phyloP scores from a whole-genome alignment of 1,140 invertebrate genomes.

The Zaprionus ornatus region DNA sequence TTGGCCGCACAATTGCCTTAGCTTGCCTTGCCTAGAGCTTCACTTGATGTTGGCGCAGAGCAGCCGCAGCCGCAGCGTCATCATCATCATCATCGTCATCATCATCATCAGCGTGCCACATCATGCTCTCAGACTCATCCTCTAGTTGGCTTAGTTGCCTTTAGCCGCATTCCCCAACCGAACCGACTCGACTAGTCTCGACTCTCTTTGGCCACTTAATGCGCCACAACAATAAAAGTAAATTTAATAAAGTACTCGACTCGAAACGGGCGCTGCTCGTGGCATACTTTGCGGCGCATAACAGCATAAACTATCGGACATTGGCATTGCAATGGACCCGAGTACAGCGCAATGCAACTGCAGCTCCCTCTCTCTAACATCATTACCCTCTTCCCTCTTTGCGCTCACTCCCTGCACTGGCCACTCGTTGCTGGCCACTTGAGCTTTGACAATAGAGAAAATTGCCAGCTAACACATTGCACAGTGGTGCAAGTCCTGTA shows the following conservation, averaged over 20 bases:
- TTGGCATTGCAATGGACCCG: constrained; percentile 33
- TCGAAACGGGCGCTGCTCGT: constrained; percentile 55
- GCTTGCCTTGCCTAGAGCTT: constrained; percentile 2
- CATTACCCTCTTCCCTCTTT: not conserved
- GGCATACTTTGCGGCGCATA: constrained; percentile 76
- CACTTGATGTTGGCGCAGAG: too few species aligned
- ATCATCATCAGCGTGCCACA: constrained; percentile 24
- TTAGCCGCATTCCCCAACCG: constrained; percentile 38
- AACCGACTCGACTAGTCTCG: constrained; percentile 32
- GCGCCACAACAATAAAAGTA: constrained; percentile 78
- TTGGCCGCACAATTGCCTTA: constrained; percentile 67
- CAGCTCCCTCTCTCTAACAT: not conserved
- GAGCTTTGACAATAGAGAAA: constrained; percentile 74
- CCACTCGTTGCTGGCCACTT: constrained; percentile 50
- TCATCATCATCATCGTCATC: constrained; percentile 57
- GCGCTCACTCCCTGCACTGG: not conserved
- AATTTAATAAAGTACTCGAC: constrained; percentile 79
- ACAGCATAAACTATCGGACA: constrained; percentile 67
- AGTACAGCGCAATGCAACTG: constrained; percentile 18
- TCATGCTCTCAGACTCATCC: constrained; percentile 9
- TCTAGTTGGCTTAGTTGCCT: constrained; percentile 50
- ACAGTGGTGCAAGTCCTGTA: constrained; percentile 10
- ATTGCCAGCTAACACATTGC: constrained; percentile 42
- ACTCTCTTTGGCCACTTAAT: constrained; percentile 70
- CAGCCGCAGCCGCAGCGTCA: constrained; percentile 52